Base-by-base conservation (phyloP, 2,888 invertebrate genomes). In the Scelioninae gen. 1 region DNA sequence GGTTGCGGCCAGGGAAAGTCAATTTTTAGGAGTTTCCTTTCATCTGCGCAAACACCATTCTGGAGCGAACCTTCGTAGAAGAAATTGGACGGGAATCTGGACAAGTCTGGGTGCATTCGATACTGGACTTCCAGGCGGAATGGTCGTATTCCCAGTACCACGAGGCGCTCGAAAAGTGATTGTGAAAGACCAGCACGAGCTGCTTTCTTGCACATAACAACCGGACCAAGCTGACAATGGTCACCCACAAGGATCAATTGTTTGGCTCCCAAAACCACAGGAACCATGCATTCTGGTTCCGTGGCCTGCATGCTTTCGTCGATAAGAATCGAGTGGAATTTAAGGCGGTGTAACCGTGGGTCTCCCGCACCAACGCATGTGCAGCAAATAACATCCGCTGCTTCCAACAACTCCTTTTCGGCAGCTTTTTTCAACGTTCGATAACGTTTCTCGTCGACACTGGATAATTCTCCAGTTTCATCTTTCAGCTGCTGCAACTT, bases 311-410 rank as follows among this genome's bases (percentile, higher is more conserved):
- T 98, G 84, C 95, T 98, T 92, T 99, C 99, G 91, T 99, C 99
- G 84, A 99, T 99, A 10, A 99, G 94, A 87, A 99, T 98, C 23
- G 98, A 98, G 85, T 98, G 96, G 93, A 99, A 99, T 90, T 98
- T 97, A 91, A 99, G 95, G 69, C 98, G 95, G 0, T 96, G 95
- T n/a, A 99, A 93, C 16, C 99, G 94, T 0, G 98, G 97, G 93
- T 99, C 99, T 0, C 99, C 99, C 0, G 99, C 99, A 10, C 99
- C 99, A 0, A 99, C 99, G 92, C 99, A 99, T 0, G 99, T 99
- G 90, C 99, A 99, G 90, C 99, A 99, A 71, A 99, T 98, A 0
- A 99, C 99, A 92, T 99, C 99, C 0, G 99, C 99, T 0, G 98
- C 98, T 92, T 98, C 98, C 2, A 98, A 92, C 10, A 99, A 93